Conservation (phyloP, 1,140 invertebrate species). For the Hyposmocoma kahamanoa region DNA sequence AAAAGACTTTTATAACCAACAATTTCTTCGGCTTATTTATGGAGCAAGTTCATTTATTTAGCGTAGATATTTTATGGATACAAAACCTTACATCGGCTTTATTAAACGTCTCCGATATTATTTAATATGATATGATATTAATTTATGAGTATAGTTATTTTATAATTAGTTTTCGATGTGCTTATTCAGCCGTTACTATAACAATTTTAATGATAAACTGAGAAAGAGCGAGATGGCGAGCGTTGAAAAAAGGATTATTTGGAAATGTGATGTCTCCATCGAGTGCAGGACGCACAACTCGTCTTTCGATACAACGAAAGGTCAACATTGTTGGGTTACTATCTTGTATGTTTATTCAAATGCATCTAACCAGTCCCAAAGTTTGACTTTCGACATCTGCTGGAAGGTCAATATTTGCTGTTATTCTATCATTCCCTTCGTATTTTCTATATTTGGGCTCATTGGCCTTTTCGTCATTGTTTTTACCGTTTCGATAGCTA, state of each 20-base stretch:
- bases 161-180: no score
- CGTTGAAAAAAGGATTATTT: no score
- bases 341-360: slow-evolving; percentile 68
- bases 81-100: background rate
- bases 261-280: slow-evolving; percentile 57
- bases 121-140: no score
- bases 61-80: background rate
- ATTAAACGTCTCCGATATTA: no score
- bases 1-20: slow-evolving; percentile 31
- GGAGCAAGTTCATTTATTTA: slow-evolving; percentile 25
- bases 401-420: slow-evolving; percentile 68
- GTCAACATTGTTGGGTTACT: slow-evolving; percentile 63
- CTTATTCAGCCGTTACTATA: no score
- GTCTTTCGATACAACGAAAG: slow-evolving; percentile 58
- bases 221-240: no score
- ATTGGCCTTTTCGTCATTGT: no score
- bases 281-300: slow-evolving; percentile 29
- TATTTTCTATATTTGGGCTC: background rate
- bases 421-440: slow-evolving; percentile 43
- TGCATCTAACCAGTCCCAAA: slow-evolving; percentile 58
- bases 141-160: no score
- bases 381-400: slow-evolving; percentile 69
- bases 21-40: slow-evolving; percentile 42
- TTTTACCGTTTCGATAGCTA: background rate
- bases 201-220: no score